Percentiles rank a stretch among this genome's conserved stretches.
Conservation (phyloP, 1,140 invertebrate species). For the Chironomus tepperi region DNA sequence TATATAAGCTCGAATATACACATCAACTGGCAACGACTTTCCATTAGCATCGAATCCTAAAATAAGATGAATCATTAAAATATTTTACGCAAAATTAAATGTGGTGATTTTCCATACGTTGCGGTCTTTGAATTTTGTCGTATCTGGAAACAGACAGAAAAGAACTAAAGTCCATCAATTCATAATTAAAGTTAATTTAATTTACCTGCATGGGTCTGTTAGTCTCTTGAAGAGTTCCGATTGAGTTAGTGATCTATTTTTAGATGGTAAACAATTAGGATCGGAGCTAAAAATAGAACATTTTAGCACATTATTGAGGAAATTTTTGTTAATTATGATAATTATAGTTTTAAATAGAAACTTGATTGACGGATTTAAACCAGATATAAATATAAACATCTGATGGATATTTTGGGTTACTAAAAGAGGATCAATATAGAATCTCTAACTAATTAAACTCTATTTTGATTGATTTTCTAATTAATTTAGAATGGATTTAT, state of each 20-base stretch:
- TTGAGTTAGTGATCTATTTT: constrained; percentile 43
- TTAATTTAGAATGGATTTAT: too few species aligned
- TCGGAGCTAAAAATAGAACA: constrained; percentile 32
- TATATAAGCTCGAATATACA: constrained; percentile 52
- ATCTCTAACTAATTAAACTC: too few species aligned
- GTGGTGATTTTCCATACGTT: constrained; percentile 29
- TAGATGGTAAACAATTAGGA: too few species aligned
- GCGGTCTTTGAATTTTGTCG: constrained; percentile 35
- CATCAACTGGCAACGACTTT: constrained; percentile 41
- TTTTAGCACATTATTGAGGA: constrained; percentile 44
- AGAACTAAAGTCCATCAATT: constrained; percentile 35
- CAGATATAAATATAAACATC: too few species aligned
- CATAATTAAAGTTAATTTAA: constrained; percentile 25
- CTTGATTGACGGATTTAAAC: too few species aligned
- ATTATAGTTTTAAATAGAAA: too few species aligned
- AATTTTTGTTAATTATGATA: too few species aligned
- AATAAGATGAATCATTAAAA: constrained; percentile 27
- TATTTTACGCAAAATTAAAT: too few species aligned
- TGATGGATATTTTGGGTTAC: too few species aligned
- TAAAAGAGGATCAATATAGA: too few species aligned
- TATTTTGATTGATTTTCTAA: too few species aligned
- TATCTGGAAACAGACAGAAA: constrained; percentile 38
- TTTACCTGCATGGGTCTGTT: constrained; percentile 54
- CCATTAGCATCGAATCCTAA: background rate
- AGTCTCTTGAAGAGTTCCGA: constrained; percentile 59